Evolutionary conservation across 2,113 vertebrate genomes (phyloP).

Genomic region (Dinomys branickii): DNA sequence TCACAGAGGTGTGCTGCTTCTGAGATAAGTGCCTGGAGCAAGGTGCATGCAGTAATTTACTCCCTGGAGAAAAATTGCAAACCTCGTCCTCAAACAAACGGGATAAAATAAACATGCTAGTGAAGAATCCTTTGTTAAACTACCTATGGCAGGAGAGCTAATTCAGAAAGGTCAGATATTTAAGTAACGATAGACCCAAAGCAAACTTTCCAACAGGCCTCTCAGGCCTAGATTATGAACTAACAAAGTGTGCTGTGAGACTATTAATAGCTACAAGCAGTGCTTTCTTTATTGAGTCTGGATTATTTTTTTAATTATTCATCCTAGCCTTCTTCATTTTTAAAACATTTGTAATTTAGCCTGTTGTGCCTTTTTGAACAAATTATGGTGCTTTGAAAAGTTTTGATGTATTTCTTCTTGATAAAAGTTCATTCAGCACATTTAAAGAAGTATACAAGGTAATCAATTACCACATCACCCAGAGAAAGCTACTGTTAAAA

Average conservation of each 20-base stretch:
- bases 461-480: not conserved
- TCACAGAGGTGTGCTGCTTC: constrained; percentile 60
- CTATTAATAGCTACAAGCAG: not conserved
- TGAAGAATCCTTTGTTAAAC: constrained; percentile 43
- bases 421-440: not conserved
- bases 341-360: constrained; percentile 6
- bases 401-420: not conserved
- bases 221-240: not conserved
- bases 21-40: constrained; percentile 63
- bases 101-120: constrained; percentile 31
- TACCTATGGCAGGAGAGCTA: not conserved
- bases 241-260: not conserved
- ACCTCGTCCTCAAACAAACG: not conserved
- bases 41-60: constrained; percentile 24
- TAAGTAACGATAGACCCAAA: constrained; percentile 60
- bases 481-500: not conserved
- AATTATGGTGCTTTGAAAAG: not conserved
- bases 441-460: constrained; percentile 15
- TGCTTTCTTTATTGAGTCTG: not conserved
- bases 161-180: constrained; percentile 66
- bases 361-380: not conserved
- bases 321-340: not conserved
- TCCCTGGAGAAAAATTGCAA: constrained; percentile 41
- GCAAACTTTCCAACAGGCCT: constrained; percentile 23
- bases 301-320: not conserved